Evolutionary conservation across 2,888 invertebrate genomes (phyloP).

Genomic region (Bimastos eiseni): DNA sequence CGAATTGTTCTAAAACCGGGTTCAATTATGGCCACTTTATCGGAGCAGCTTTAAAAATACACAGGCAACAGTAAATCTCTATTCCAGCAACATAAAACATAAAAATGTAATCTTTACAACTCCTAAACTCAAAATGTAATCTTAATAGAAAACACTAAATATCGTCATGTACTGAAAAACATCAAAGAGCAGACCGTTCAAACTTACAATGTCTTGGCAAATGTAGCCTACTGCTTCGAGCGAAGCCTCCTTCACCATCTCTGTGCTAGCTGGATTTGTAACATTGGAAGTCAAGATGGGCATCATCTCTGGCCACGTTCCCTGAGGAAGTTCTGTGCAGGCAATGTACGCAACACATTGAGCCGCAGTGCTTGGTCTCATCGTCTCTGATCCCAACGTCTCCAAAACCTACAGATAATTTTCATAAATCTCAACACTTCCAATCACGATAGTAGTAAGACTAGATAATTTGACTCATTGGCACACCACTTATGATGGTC

Average conservation of each 20-base stretch:
- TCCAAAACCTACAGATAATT: slow-evolving; percentile 75
- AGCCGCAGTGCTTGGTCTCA: slow-evolving; percentile 92
- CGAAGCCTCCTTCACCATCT: slow-evolving; percentile 93
- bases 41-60: too few relatives aligned
- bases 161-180: background rate
- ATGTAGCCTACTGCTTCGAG: slow-evolving; percentile 98
- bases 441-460: background rate
- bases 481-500: background rate
- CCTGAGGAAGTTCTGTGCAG: slow-evolving; percentile 88
- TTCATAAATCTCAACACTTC: slow-evolving; percentile 17
- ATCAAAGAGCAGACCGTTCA: background rate
- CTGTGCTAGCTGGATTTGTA: slow-evolving; percentile 76
- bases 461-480: background rate
- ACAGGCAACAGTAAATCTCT: too few relatives aligned
- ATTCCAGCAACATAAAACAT: too few relatives aligned
- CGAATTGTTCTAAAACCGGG: too few relatives aligned
- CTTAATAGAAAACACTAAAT: background rate
- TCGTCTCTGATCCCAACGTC: slow-evolving; percentile 91
- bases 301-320: slow-evolving; percentile 90
- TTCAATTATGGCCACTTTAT: too few relatives aligned
- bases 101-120: background rate
- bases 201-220: slow-evolving; percentile 84
- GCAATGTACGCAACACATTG: slow-evolving; percentile 99
- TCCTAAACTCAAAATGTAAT: background rate
- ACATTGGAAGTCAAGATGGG: slow-evolving; percentile 85